Percentiles rank a stretch among this genome's conserved stretches.
These are phyloP conservation scores for Hypanus sabinus DNA, from an alignment of 2,113 vertebrate species.

Conservation along the genomic window DNA sequence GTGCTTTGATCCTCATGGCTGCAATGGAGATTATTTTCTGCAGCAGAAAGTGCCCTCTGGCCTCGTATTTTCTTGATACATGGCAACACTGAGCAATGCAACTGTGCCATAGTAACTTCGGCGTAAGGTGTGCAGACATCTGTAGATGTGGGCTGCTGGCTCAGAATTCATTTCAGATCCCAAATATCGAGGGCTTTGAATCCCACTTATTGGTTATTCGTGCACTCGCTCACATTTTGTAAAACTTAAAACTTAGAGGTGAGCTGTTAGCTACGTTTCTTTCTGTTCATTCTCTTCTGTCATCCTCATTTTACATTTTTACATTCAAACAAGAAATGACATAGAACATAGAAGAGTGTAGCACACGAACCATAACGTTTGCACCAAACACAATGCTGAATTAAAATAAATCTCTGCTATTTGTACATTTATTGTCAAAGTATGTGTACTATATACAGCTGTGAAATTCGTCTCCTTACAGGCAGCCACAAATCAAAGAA, in stretches of 20 bases:
- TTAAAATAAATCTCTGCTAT: too few relatives aligned
- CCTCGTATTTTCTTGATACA: conserved; percentile 12
- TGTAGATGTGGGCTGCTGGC: not conserved
- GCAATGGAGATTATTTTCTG: not conserved
- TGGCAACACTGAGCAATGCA: conserved; percentile 1
- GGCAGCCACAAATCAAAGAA: too few relatives aligned
- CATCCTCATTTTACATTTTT: not conserved
- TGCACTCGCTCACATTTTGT: not conserved
- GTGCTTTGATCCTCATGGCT: not conserved
- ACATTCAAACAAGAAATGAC: not conserved
- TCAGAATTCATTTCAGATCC: not conserved
- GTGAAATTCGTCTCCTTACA: too few relatives aligned
- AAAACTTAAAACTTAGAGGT: not conserved
- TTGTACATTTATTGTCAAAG: too few relatives aligned
- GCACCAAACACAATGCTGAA: too few relatives aligned
- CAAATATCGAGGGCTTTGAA: not conserved
- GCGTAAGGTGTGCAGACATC: not conserved
- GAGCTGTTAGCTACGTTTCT: not conserved
- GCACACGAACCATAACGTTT: too few relatives aligned
- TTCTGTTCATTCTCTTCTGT: not conserved
- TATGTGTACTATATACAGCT: too few relatives aligned
- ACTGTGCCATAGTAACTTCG: not conserved
- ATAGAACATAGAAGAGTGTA: too few relatives aligned
- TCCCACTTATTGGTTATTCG: not conserved
- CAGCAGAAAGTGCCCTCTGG: conserved; percentile 10